phyloP scores from a whole-genome alignment of 92 coral and sea anemone species.

The Phenganax subtilis region DNA sequence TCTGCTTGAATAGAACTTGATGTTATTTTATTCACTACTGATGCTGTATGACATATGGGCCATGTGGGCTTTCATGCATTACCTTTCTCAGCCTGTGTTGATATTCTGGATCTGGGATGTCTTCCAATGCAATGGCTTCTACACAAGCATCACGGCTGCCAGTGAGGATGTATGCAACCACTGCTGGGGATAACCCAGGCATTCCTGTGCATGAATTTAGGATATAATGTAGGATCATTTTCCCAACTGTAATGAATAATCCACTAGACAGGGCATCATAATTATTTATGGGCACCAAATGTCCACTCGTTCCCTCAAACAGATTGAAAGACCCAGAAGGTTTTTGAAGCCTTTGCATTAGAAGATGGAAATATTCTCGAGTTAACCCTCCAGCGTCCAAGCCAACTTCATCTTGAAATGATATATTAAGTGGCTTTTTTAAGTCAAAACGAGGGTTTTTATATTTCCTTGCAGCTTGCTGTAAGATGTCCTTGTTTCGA shows the following conservation, averaged over 20 bases:
- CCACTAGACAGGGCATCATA: slow-evolving; percentile 43
- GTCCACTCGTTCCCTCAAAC: slow-evolving; percentile 43
- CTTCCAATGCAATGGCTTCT: slow-evolving; percentile 32
- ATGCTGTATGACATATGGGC: too few relatives aligned
- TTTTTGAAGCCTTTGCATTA: slow-evolving; percentile 23
- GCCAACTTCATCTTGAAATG: slow-evolving; percentile 27
- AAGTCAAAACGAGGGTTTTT: slow-evolving; percentile 37
- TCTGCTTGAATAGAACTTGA: too few relatives aligned
- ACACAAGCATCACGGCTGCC: slow-evolving; percentile 34
- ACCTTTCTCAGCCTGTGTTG: background rate
- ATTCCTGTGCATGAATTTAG: slow-evolving; percentile 36
- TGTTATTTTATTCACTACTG: too few relatives aligned
- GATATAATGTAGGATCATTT: slow-evolving; percentile 43
- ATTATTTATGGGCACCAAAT: slow-evolving; percentile 31
- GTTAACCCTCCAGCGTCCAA: slow-evolving; percentile 45
- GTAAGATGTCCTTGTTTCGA: slow-evolving; percentile 20
- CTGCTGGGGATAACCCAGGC: slow-evolving; percentile 41
- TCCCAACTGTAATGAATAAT: slow-evolving; percentile 26
- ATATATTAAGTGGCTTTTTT: slow-evolving; percentile 17
- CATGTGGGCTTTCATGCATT: too few relatives aligned
- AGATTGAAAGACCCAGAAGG: slow-evolving; percentile 29
- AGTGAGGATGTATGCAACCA: slow-evolving; percentile 25
- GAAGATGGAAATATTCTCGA: slow-evolving; percentile 25
- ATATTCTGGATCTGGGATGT: slow-evolving; percentile 43
- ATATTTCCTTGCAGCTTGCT: slow-evolving; percentile 41